Evolutionary conservation across 2,113 vertebrate genomes (phyloP), one percentile per base, ranked within the genome.

Genomic region (Megalops atlanticus): DNA sequence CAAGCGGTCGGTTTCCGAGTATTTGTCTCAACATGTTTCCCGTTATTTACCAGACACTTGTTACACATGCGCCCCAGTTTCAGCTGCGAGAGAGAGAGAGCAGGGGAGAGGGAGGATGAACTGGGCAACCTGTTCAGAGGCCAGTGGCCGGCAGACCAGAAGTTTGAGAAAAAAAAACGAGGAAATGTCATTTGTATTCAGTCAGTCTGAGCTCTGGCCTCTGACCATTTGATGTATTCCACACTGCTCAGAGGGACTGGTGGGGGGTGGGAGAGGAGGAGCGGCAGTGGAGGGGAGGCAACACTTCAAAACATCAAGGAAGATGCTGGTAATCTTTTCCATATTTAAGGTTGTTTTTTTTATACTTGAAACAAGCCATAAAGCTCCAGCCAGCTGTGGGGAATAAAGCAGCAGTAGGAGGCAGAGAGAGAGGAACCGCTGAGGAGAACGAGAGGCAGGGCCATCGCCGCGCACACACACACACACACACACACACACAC

Each of bases 311-410:
- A 86, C 79, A 86, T 91, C 89, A 89, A 92, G 92, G 89, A 94
- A 89, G 91, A 93, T 91, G 88, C 88, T 91, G 91, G 91, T 95
- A 95, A 96, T 95, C 92, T 93, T 94, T 95, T 95, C 95, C 95
- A 96, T 93, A 95, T 95, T 95, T 89, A 90, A 90, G 76, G 91
- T 92, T 91, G 91, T 91, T 92, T 92, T 92, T 92, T 93, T 90
- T 92, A 89, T 87, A 92, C 92, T 94, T 93, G 91, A 94, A 95
- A 93, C 94, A 92, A 93, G 90, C 93, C 93, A 86, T 92, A 92
- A 95, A 94, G 88, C 85, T 86, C 83, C 52, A 90, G 86, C 88
- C 95, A 95, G 94, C 94, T 94, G 92, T 91, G 92, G 92, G 91
- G 91, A 95, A 94, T 94, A 94, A 95, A 95, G 90, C 33, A 90